Evolutionary conservation across 92 coral and sea anemone species (phyloP).

Genomic region (Virgularia gustaviana): DNA sequence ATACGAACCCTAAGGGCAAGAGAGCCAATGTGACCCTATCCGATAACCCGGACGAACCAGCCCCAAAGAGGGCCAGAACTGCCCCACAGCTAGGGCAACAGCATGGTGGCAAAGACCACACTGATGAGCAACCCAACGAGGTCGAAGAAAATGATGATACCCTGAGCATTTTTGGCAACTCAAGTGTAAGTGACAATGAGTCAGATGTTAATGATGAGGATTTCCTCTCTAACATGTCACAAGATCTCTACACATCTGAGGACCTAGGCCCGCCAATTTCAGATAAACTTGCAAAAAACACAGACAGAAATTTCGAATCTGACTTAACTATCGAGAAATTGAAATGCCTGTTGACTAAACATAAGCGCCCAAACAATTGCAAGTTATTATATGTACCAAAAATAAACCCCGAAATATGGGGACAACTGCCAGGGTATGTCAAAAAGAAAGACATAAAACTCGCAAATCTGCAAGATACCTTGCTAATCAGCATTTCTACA

Average conservation of each 20-base stretch:
- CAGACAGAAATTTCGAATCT: not conserved
- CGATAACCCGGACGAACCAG: not conserved
- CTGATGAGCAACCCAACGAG: not conserved
- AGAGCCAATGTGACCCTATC: too few relatives aligned
- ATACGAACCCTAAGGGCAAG: too few relatives aligned
- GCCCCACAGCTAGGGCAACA: not conserved
- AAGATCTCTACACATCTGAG: not conserved
- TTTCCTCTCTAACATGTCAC: not conserved
- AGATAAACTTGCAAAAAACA: not conserved
- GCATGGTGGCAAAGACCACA: not conserved
- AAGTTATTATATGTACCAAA: not conserved
- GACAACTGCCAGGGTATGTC: not conserved
- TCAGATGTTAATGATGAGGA: not conserved
- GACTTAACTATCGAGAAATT: not conserved
- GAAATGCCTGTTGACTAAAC: not conserved
- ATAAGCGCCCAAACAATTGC: constrained; percentile 9
- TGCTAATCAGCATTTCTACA: not conserved
- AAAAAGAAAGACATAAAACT: constrained; percentile 10
- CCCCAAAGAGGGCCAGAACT: not conserved
- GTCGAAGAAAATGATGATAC: not conserved
- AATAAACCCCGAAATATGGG: constrained; percentile 20
- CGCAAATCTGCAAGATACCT: constrained; percentile 17
- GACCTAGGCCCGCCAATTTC: constrained; percentile 10
- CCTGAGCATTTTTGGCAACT: not conserved
- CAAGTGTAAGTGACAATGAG: not conserved